Evolutionary conservation across 1,140 invertebrate species (phyloP), one percentile per base, ranked within the genome.

Genomic region (Pseudomyrmex flavicornis): DNA sequence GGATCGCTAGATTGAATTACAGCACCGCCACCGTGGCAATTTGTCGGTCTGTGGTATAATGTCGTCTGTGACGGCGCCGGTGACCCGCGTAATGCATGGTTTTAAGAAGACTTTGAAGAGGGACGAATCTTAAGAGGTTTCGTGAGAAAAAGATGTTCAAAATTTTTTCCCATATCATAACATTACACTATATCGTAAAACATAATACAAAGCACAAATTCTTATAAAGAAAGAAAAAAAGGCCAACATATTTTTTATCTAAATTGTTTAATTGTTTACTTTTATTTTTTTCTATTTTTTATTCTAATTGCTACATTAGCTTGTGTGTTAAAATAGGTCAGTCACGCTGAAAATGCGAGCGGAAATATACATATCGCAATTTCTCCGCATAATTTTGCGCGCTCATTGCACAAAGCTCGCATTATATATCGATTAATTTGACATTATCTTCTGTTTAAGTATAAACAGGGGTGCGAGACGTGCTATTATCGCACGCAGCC

Each of bases 391-490:
- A 70, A 54, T 35, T 59, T 22, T 22, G 62, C 54, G 4, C 12
- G 50, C 22, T 48, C 46, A 2, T 26, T 26, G 22, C 26, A 85
- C 56, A 84, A 89, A 75, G 74, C 48, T 50, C 17, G 59, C 73
- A 17, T 75, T 88, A 63, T 85, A 86, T 85, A 86, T 88, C 69
- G 77, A 84, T 89, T 73, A 63, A 80, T 58, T 75, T 52, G 50
- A 72, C 82, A 75, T 83, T 86, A 89, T 85, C 85, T 26, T 22
- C 56, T 12, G 12, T 56, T 35, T 20, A 7, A 77, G 56, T 70
- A 83, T 82, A 84, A 82, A 82, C 72, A 89, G 84, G 65, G 22
- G 50, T 74, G 79, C 61, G 56, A 50, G 35, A 80, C 54, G 62
- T 54, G 35, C 7, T 15, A 61, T 52, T 77, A 88, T 88, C 85